These are phyloP conservation scores for Seriola rivoliana DNA, from an alignment of 2,113 vertebrate species.

Conservation along the genomic window DNA sequence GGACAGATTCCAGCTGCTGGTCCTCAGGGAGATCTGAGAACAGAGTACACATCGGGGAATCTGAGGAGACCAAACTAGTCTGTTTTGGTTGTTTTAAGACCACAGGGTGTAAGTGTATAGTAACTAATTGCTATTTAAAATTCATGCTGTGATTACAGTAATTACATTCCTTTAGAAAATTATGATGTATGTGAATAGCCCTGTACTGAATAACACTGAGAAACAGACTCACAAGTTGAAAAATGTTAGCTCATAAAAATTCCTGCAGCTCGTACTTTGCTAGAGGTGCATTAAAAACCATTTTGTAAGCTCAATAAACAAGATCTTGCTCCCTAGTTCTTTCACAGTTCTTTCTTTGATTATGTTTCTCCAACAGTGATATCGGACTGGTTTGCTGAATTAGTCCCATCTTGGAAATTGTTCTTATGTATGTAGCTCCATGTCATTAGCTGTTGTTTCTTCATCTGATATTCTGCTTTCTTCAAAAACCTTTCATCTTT, in stretches of 20 bases:
- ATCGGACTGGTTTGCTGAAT: too few species aligned
- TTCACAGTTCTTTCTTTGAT: too few species aligned
- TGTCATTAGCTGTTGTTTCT: too few species aligned
- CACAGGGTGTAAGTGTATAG: conserved; percentile 21
- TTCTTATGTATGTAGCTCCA: too few species aligned
- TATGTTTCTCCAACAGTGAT: too few species aligned
- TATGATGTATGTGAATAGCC: conserved; percentile 25
- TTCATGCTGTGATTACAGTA: conserved; percentile 31
- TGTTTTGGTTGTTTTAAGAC: conserved; percentile 39
- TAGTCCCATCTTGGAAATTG: too few species aligned
- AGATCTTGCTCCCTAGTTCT: not conserved
- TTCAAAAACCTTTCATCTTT: too few species aligned
- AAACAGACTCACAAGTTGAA: conserved; percentile 7
- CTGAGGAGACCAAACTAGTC: conserved; percentile 5
- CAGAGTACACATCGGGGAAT: conserved; percentile 16
- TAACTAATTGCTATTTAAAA: conserved; percentile 45
- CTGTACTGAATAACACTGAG: not conserved
- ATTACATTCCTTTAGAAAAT: conserved; percentile 10
- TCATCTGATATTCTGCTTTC: too few species aligned
- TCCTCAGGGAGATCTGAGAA: conserved; percentile 7
- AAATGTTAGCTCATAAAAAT: conserved; percentile 21
- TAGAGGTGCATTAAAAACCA: not conserved
- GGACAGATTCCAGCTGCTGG: conserved; percentile 19
- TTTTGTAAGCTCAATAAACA: not conserved
- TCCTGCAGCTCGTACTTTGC: not conserved